Evolutionary conservation across 2,888 invertebrate genomes (phyloP).

Genomic region (Arenicola marina): DNA sequence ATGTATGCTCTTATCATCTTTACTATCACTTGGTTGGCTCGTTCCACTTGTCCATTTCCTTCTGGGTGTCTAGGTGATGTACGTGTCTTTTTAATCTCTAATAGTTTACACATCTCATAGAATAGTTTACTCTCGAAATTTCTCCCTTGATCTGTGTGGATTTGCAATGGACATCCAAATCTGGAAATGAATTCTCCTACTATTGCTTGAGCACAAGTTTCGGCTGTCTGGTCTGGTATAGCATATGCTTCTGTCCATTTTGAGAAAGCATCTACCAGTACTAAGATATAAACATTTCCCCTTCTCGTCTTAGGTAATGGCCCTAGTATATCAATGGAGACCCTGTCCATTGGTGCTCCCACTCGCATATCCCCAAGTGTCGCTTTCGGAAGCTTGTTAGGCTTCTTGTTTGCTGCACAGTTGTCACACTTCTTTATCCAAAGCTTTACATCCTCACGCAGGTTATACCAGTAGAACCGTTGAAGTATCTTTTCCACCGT

Average conservation of each 20-base stretch:
- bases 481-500: background rate
- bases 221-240: background rate
- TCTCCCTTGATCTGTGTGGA: no score
- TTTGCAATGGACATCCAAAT: no score
- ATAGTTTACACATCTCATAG: no score
- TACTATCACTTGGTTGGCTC: background rate
- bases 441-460: no score
- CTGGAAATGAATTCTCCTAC: no score
- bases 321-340: conserved; percentile 1
- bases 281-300: background rate
- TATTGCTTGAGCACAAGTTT: no score
- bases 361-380: conserved; percentile 7
- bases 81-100: conserved; percentile 17
- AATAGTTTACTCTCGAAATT: background rate
- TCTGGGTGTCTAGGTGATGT: conserved; percentile 22
- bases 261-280: conserved; percentile 12
- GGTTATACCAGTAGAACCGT: no score
- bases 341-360: conserved; percentile 19
- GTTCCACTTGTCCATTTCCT: conserved; percentile 3
- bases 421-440: no score
- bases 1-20: background rate
- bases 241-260: conserved; percentile 9
- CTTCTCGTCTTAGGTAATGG: conserved; percentile 8
- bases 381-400: background rate
- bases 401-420: conserved; percentile 8